These are phyloP conservation scores for Psix sp. DNA, from an alignment of 1,140 invertebrate species.

Conservation along the genomic window DNA sequence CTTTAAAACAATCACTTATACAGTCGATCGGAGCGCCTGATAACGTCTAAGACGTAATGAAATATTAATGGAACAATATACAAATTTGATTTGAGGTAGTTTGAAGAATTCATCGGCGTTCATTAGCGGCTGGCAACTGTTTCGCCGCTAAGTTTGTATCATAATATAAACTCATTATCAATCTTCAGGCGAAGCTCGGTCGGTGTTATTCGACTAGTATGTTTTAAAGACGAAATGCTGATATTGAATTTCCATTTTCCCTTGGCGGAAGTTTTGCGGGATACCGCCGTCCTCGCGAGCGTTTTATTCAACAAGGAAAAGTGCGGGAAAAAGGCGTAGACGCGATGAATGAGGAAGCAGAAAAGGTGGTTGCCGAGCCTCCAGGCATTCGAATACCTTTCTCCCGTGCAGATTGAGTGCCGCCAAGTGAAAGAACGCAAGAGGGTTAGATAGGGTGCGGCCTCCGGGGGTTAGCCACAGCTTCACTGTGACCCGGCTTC, in stretches of 20 bases:
- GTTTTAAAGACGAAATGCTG: conserved; percentile 62
- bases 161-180: conserved; percentile 54
- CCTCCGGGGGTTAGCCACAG: conserved; percentile 57
- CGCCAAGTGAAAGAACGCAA: conserved; percentile 62
- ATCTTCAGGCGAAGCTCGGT: conserved; percentile 22
- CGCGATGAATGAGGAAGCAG: conserved; percentile 57
- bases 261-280: conserved; percentile 46
- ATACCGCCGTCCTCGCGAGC: conserved; percentile 36
- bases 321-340: conserved; percentile 53
- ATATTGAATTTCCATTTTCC: conserved; percentile 71
- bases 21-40: background rate
- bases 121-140: conserved; percentile 26
- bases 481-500: conserved; percentile 59
- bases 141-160: conserved; percentile 27
- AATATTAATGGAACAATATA: conserved; percentile 36
- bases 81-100: conserved; percentile 8
- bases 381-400: conserved; percentile 68
- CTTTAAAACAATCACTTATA: no score
- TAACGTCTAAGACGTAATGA: conserved; percentile 17
- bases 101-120: conserved; percentile 37
- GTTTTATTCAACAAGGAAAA: conserved; percentile 60
- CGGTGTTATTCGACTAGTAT: conserved; percentile 45
- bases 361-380: conserved; percentile 57
- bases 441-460: conserved; percentile 48
- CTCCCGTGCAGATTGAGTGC: conserved; percentile 54